Conservation (phyloP, 2,888 invertebrate genomes). For the Dicyrtomina minuta region DNA sequence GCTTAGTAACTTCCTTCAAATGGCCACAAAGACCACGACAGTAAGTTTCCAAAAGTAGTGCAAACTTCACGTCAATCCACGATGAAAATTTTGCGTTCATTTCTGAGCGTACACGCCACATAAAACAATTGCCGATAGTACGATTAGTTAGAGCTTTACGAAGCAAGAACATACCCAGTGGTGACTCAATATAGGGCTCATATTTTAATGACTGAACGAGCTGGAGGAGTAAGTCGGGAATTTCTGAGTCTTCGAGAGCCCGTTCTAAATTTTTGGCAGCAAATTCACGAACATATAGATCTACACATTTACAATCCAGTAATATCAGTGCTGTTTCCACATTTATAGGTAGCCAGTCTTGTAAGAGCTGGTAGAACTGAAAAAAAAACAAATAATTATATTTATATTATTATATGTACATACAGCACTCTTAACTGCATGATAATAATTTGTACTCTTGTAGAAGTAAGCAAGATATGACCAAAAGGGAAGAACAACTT, state of each 20-base stretch:
- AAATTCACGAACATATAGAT: constrained; percentile 59
- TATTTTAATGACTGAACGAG: too few species aligned
- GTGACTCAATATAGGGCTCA: constrained; percentile 62
- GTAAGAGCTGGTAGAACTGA: constrained; percentile 59
- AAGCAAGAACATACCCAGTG: constrained; percentile 61
- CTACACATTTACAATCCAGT: constrained; percentile 59
- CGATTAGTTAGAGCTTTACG: constrained; percentile 61
- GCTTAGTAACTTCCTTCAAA: constrained; percentile 59
- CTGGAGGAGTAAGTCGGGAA: constrained; percentile 60
- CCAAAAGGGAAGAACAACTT: too few species aligned
- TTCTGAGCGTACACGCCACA: constrained; percentile 64
- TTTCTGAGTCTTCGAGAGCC: constrained; percentile 59
- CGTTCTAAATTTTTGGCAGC: constrained; percentile 62
- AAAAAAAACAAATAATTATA: too few species aligned
- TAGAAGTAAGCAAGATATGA: too few species aligned
- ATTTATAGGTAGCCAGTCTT: constrained; percentile 59
- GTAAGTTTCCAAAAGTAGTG: constrained; percentile 63
- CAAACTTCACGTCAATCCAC: constrained; percentile 57
- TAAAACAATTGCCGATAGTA: constrained; percentile 63
- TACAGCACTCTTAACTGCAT: too few species aligned
- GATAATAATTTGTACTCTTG: too few species aligned
- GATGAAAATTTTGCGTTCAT: constrained; percentile 59
- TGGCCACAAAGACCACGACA: constrained; percentile 63
- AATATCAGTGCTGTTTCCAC: constrained; percentile 59
- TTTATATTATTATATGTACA: too few species aligned